Conservation (phyloP, 35 echinoderm and acorn worm genomes). For the Hemicentrotus pulcherrimus region DNA sequence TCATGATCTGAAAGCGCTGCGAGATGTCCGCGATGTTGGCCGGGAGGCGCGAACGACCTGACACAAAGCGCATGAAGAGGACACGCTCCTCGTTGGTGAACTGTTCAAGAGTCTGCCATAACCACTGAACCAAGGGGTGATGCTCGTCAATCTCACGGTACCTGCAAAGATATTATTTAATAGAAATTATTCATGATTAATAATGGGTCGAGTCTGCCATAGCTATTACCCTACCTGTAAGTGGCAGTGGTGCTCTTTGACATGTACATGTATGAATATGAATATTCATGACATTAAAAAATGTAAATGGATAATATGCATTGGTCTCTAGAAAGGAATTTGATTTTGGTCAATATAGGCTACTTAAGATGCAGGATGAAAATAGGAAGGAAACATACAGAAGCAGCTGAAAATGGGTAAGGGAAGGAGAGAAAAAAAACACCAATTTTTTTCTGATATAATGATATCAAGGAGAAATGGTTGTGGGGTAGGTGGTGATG, state of each 20-base stretch:
- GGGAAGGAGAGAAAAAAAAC: too few species aligned
- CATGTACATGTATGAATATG: neutral
- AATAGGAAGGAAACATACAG: too few species aligned
- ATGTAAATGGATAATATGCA: neutral
- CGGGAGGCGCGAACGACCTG: constrained; percentile 89
- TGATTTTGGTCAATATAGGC: too few species aligned
- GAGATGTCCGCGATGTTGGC: constrained; percentile 97
- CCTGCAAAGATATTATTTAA: constrained; percentile 25
- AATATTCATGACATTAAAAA: neutral
- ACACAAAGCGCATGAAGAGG: constrained; percentile 97
- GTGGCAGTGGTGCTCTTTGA: too few species aligned
- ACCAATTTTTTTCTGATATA: too few species aligned
- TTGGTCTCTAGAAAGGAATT: too few species aligned
- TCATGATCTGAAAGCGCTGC: constrained; percentile 99
- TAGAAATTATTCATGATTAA: neutral
- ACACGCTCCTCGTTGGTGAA: constrained; percentile 95
- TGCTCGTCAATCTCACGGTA: constrained; percentile 96
- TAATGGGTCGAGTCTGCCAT: too few species aligned
- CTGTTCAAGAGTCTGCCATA: constrained; percentile 92
- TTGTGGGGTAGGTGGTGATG: too few species aligned
- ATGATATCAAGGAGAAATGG: too few species aligned
- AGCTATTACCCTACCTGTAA: too few species aligned
- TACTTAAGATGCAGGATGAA: too few species aligned
- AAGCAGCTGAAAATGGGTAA: too few species aligned
- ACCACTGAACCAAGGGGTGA: constrained; percentile 89